A percentile compares a stretch with the other conserved stretches of the same genome.
phyloP scores from a whole-genome alignment of 2,113 vertebrate genomes.

The Barnardius zonarius region DNA sequence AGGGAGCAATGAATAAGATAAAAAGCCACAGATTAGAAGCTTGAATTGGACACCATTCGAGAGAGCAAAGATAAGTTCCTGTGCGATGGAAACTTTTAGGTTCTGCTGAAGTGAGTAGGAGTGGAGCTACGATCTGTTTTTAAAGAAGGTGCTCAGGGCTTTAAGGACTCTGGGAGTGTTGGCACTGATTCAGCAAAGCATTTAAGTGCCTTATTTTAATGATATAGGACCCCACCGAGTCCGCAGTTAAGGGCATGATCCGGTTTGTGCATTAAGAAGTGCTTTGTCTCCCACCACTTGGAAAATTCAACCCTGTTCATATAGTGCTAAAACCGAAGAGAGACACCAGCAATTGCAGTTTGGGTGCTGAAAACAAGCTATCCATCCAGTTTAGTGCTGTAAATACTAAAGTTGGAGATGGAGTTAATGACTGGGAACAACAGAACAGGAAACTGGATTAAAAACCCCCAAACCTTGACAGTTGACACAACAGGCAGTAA shows the following conservation, averaged over 20 bases:
- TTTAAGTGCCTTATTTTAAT: constrained; percentile 16
- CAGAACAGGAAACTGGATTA: background rate
- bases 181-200: background rate
- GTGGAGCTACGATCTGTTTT: background rate
- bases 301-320: background rate
- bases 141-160: background rate
- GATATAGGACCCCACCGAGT: background rate
- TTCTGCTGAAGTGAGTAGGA: background rate
- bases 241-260: background rate
- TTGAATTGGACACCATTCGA: constrained; percentile 39
- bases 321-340: background rate
- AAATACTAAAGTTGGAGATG: constrained; percentile 1
- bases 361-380: background rate
- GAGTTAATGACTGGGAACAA: constrained; percentile 30
- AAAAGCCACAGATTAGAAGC: constrained; percentile 46
- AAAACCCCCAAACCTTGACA: background rate
- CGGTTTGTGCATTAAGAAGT: background rate
- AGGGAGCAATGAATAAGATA: constrained; percentile 51
- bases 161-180: background rate
- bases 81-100: background rate
- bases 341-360: background rate
- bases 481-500: constrained; percentile 20
- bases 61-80: constrained; percentile 37
- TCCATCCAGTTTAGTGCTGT: background rate
- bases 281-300: background rate